Conservation (phyloP, 2,113 vertebrate species). For the Indicator indicator region DNA sequence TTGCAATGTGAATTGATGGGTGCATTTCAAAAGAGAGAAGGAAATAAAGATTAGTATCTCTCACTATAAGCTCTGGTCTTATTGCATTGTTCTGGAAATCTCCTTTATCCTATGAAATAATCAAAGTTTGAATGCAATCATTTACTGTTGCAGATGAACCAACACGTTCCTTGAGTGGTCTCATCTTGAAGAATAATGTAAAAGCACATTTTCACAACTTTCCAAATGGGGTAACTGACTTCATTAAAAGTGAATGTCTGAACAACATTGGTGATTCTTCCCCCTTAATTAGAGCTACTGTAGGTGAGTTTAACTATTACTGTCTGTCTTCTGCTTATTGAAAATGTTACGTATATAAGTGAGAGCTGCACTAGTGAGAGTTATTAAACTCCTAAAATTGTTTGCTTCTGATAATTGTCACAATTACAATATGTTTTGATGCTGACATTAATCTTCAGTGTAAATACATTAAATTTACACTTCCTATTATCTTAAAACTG, state of each 20-base stretch:
- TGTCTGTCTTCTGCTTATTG: background rate
- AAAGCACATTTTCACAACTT: slow-evolving; percentile 98
- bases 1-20: background rate
- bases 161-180: slow-evolving; percentile 92
- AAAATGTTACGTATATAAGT: background rate
- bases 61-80: background rate
- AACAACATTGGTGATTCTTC: slow-evolving; percentile 95
- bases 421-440: background rate
- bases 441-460: background rate
- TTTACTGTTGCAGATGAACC: slow-evolving; percentile 87
- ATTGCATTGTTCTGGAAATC: background rate
- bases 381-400: background rate
- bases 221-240: slow-evolving; percentile 92
- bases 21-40: background rate
- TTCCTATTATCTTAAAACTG: background rate
- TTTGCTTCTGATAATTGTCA: background rate
- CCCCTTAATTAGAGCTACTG: slow-evolving; percentile 93
- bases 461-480: background rate
- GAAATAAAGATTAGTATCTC: background rate
- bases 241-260: slow-evolving; percentile 95
- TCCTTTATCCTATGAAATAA: background rate
- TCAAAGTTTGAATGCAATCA: background rate
- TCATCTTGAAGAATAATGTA: slow-evolving; percentile 97
- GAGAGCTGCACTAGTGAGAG: background rate
- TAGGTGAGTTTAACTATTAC: slow-evolving; percentile 82